Evolutionary conservation across 2,113 vertebrate genomes (phyloP).

Genomic region (Microtus richardsoni): DNA sequence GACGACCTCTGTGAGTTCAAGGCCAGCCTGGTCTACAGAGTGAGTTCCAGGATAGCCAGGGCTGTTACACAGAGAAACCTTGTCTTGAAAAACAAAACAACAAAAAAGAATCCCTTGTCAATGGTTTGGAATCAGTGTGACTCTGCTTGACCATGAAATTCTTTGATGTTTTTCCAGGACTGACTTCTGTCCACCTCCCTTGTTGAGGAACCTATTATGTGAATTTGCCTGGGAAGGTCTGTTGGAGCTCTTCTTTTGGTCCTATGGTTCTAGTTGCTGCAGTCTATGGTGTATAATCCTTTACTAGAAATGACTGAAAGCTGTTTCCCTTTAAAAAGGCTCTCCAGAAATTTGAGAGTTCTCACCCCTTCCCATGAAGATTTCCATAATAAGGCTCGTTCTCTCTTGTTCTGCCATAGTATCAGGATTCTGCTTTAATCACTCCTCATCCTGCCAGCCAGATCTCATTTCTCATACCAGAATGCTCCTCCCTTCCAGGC

Average conservation of each 20-base stretch:
- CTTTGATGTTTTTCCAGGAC: conserved; percentile 71
- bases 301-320: conserved; percentile 63
- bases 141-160: conserved; percentile 51
- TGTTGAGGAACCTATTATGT: not conserved
- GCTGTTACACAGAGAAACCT: too few species aligned
- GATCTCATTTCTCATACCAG: conserved; percentile 73
- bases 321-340: conserved; percentile 47
- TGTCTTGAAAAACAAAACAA: too few species aligned
- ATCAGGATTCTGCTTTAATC: conserved; percentile 66
- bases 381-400: conserved; percentile 72
- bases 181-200: conserved; percentile 24
- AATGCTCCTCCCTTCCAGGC: conserved; percentile 41
- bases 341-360: conserved; percentile 63
- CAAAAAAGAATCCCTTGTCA: conserved; percentile 59
- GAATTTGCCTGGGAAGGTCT: conserved; percentile 50
- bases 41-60: too few species aligned
- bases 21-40: too few species aligned
- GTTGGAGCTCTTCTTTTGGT: not conserved
- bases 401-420: conserved; percentile 56
- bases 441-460: conserved; percentile 71
- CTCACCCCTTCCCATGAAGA: conserved; percentile 56
- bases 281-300: conserved; percentile 33
- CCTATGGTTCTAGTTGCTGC: not conserved
- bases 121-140: conserved; percentile 64
- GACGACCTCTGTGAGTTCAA: too few species aligned